phyloP scores from a whole-genome alignment of 2,113 vertebrate genomes.

The Xiphophorus couchianus region DNA sequence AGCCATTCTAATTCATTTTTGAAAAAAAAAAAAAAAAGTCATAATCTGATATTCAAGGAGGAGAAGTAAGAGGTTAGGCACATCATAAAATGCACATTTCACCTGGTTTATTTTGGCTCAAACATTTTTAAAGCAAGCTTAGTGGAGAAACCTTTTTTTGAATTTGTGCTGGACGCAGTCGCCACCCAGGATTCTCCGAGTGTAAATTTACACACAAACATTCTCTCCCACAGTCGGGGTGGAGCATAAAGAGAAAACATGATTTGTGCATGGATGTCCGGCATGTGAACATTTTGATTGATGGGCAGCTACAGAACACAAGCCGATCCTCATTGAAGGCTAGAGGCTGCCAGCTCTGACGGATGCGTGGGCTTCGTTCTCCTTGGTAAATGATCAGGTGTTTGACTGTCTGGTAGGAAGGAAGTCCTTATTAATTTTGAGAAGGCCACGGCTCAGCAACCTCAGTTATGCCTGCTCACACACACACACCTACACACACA shows the following conservation, averaged over 20 bases:
- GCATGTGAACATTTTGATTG: conserved; percentile 61
- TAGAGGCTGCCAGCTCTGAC: conserved; percentile 62
- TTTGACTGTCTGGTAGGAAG: conserved; percentile 81
- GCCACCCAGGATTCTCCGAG: conserved; percentile 58
- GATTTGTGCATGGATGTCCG: conserved; percentile 65
- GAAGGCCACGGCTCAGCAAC: conserved; percentile 72
- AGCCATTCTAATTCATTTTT: conserved; percentile 69
- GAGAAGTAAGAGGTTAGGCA: conserved; percentile 72
- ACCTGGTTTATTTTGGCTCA: conserved; percentile 68
- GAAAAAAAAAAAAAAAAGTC: conserved; percentile 47
- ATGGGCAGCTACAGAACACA: conserved; percentile 69
- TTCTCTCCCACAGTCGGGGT: conserved; percentile 49
- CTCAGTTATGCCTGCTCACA: conserved; percentile 75
- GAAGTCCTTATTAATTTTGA: conserved; percentile 79
- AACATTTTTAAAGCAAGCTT: conserved; percentile 54
- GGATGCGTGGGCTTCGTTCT: conserved; percentile 73
- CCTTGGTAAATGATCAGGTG: conserved; percentile 75
- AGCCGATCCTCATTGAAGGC: conserved; percentile 63
- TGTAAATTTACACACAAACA: conserved; percentile 52
- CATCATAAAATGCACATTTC: conserved; percentile 73
- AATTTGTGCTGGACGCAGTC: conserved; percentile 45
- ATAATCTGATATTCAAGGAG: conserved; percentile 66
- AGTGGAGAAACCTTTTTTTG: conserved; percentile 43
- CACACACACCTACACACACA: conserved; percentile 40
- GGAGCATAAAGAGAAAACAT: conserved; percentile 63